phyloP scores from a whole-genome alignment of 2,888 invertebrate species.

The Chironomus tentans region DNA sequence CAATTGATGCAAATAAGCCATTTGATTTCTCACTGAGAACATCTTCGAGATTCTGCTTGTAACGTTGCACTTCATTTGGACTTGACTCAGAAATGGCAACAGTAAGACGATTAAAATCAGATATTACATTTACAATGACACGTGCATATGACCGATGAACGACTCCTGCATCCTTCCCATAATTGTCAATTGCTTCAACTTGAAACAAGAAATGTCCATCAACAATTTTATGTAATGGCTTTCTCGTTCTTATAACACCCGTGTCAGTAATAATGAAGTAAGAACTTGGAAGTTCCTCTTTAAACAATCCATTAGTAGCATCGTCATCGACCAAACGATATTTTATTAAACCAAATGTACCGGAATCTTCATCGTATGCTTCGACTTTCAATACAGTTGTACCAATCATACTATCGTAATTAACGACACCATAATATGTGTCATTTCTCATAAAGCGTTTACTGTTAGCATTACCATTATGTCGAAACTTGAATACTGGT shows the following conservation, averaged over 20 bases:
- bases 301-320: conserved; percentile 32
- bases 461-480: conserved; percentile 43
- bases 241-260: conserved; percentile 66
- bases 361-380: conserved; percentile 81
- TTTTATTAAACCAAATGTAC: conserved; percentile 68
- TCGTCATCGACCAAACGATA: conserved; percentile 48
- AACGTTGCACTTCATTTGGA: conserved; percentile 55
- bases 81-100: conserved; percentile 65
- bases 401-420: conserved; percentile 61
- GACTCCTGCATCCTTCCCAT: conserved; percentile 44
- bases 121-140: conserved; percentile 57
- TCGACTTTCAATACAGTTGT: conserved; percentile 71
- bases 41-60: conserved; percentile 44
- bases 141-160: conserved; percentile 40
- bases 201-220: conserved; percentile 55
- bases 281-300: conserved; percentile 36
- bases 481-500: conserved; percentile 65
- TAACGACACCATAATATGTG: conserved; percentile 72
- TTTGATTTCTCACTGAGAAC: conserved; percentile 47
- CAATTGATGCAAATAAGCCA: conserved; percentile 68
- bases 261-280: conserved; percentile 68
- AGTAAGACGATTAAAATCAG: conserved; percentile 66
- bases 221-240: conserved; percentile 59
- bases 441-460: conserved; percentile 50
- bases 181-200: conserved; percentile 51